phyloP scores from a whole-genome alignment of 1,140 invertebrate genomes.

The Oppia nitens region DNA sequence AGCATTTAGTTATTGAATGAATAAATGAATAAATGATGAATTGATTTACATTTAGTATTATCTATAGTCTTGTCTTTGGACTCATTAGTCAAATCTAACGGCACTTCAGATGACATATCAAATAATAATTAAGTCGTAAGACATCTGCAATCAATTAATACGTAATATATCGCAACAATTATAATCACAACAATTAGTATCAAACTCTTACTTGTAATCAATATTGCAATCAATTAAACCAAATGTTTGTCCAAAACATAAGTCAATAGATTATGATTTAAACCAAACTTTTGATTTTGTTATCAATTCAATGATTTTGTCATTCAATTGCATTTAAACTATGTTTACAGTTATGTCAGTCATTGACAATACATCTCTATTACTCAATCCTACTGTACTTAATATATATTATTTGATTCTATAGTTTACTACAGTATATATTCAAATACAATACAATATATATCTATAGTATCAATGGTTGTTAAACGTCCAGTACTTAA shows the following conservation, averaged over 20 bases:
- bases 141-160: neutral
- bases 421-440: too few relatives aligned
- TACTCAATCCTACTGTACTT: too few relatives aligned
- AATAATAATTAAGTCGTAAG: neutral
- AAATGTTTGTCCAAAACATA: neutral
- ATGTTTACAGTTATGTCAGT: too few relatives aligned
- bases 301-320: too few relatives aligned
- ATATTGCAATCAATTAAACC: neutral
- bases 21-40: neutral
- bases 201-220: neutral
- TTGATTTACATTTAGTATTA: neutral
- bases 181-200: neutral
- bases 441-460: too few relatives aligned
- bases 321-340: too few relatives aligned
- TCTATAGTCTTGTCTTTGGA: neutral
- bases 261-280: neutral
- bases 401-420: too few relatives aligned
- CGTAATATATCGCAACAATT: neutral
- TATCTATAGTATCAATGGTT: too few relatives aligned
- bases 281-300: too few relatives aligned
- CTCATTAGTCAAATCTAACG: neutral
- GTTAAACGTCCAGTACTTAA: too few relatives aligned
- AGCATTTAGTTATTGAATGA: neutral
- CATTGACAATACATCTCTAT: too few relatives aligned
- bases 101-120: neutral